Conservation (phyloP, 2,797 vertebrate species). For the Luscinia luscinia region DNA sequence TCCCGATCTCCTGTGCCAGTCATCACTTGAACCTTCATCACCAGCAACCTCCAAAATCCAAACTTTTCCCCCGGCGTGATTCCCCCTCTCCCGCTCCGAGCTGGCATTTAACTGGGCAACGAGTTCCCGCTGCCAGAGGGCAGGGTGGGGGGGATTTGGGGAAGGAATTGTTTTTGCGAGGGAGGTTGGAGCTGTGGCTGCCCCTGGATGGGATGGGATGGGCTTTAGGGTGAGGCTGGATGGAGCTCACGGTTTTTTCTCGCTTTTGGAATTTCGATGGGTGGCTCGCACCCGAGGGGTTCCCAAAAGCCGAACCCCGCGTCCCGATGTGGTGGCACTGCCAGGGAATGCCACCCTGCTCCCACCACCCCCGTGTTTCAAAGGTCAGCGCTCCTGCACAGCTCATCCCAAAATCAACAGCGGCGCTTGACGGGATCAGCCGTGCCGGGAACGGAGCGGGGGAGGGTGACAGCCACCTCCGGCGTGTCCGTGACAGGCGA, state of each 20-base stretch:
- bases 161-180: too few relatives aligned
- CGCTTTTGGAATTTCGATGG: neutral
- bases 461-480: slow-evolving; percentile 8
- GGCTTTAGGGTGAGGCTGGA: too few relatives aligned
- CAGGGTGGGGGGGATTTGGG: too few relatives aligned
- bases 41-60: slow-evolving; percentile 28
- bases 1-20: neutral
- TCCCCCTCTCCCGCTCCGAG: neutral
- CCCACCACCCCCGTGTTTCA: accelerated
- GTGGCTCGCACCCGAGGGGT: neutral
- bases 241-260: too few relatives aligned
- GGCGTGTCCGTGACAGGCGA: slow-evolving; percentile 45
- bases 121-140: too few relatives aligned
- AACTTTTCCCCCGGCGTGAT: neutral
- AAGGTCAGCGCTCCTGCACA: neutral
- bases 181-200: too few relatives aligned
- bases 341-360: neutral
- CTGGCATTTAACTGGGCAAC: neutral
- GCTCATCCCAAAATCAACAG: slow-evolving; percentile 19
- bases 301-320: neutral
- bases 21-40: neutral
- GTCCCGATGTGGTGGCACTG: accelerated
- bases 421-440: neutral
- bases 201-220: too few relatives aligned
- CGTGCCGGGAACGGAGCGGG: neutral